These are phyloP conservation scores for Helicorthomorpha holstii DNA, from an alignment of 1,140 invertebrate genomes.

Conservation along the genomic window DNA sequence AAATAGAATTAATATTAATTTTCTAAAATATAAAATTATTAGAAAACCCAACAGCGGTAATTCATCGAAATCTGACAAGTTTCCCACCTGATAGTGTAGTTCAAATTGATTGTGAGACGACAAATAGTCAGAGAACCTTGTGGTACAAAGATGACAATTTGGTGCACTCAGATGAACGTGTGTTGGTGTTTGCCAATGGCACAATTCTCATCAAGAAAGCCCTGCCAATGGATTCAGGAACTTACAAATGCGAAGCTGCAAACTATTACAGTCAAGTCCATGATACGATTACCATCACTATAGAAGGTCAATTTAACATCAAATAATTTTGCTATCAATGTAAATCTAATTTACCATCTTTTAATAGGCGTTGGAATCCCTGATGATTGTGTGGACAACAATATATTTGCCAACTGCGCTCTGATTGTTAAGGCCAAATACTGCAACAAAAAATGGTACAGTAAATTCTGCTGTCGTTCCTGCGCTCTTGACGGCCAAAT, in stretches of 20 bases:
- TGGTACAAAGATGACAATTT: conserved; percentile 58
- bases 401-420: conserved; percentile 72
- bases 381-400: conserved; percentile 63
- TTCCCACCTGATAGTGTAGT: conserved; percentile 46
- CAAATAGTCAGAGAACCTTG: conserved; percentile 46
- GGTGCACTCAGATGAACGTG: conserved; percentile 31
- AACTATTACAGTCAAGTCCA: conserved; percentile 46
- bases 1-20: too few species aligned
- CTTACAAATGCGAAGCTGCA: conserved; percentile 56
- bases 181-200: conserved; percentile 44
- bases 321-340: conserved; percentile 5
- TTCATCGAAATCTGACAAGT: conserved; percentile 15
- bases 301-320: conserved; percentile 38
- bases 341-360: conserved; percentile 6
- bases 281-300: conserved; percentile 40
- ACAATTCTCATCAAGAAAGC: conserved; percentile 45
- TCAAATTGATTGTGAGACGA: conserved; percentile 49
- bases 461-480: conserved; percentile 79
- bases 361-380: conserved; percentile 48
- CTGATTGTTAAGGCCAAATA: conserved; percentile 64
- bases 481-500: conserved; percentile 68
- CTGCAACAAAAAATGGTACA: conserved; percentile 73
- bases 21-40: too few species aligned
- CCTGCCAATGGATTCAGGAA: conserved; percentile 46
- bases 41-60: conserved; percentile 17